Percentiles rank a stretch among this genome's conserved stretches.
phyloP scores from a whole-genome alignment of 2,113 vertebrate genomes.

The Bos indicus region DNA sequence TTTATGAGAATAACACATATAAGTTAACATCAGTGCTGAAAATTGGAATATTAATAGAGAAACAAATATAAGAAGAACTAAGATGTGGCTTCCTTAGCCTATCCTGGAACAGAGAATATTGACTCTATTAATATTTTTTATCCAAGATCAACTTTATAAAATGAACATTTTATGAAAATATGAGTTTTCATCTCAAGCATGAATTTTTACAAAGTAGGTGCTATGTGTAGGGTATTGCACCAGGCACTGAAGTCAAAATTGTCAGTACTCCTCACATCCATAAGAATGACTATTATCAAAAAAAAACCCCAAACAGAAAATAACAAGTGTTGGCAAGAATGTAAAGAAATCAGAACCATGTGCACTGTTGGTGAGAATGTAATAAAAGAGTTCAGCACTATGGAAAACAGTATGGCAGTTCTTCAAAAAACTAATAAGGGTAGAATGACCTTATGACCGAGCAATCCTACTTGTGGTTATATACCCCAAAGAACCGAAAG shows the following conservation, averaged over 20 bases:
- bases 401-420: background rate
- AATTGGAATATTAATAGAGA: constrained; percentile 34
- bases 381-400: background rate
- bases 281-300: background rate
- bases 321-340: background rate
- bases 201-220: background rate
- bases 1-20: constrained; percentile 18
- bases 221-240: background rate
- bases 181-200: background rate
- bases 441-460: background rate
- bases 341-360: background rate
- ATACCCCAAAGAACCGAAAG: background rate
- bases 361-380: background rate
- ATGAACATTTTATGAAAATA: constrained; percentile 15
- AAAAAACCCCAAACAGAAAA: background rate
- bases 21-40: constrained; percentile 4
- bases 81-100: background rate
- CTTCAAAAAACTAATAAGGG: background rate
- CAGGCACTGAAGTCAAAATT: background rate
- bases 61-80: background rate
- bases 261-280: background rate
- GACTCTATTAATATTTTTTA: constrained; percentile 33
- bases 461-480: background rate
- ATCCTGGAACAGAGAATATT: background rate
- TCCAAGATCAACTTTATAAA: constrained; percentile 25